Conservation (phyloP, 2,113 vertebrate species). For the Anhinga anhinga region DNA sequence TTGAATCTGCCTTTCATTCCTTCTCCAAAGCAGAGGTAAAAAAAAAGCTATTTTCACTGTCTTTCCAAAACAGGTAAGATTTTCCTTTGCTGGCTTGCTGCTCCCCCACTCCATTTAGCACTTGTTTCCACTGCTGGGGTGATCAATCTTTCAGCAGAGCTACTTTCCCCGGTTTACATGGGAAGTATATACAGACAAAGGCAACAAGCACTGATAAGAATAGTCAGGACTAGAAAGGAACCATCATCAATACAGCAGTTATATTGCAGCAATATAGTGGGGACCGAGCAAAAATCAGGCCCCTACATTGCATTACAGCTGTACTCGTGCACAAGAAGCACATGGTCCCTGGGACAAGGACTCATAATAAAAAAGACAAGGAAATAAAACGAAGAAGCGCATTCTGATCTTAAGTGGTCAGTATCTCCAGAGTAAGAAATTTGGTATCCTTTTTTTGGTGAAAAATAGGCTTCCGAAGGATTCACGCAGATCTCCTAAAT, state of each 20-base stretch:
- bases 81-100: slow-evolving; percentile 28
- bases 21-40: slow-evolving; percentile 19
- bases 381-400: background rate
- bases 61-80: slow-evolving; percentile 51
- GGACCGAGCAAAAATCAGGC: background rate
- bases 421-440: background rate
- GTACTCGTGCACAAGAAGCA: background rate
- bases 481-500: background rate
- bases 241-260: background rate
- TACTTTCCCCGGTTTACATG: slow-evolving; percentile 3
- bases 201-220: background rate
- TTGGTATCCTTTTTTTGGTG: background rate
- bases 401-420: background rate
- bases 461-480: background rate
- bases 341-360: background rate
- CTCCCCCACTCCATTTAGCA: slow-evolving; percentile 10
- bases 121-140: slow-evolving; percentile 24
- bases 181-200: background rate
- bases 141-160: background rate
- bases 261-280: background rate
- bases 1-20: background rate
- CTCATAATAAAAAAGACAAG: background rate
- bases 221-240: background rate
- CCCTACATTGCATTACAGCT: background rate
- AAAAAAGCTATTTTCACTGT: slow-evolving; percentile 35